Percentiles rank a stretch among this genome's conserved stretches.
Evolutionary conservation across 2,797 vertebrate genomes (phyloP).

Genomic region (Loris lydekkerianus): DNA sequence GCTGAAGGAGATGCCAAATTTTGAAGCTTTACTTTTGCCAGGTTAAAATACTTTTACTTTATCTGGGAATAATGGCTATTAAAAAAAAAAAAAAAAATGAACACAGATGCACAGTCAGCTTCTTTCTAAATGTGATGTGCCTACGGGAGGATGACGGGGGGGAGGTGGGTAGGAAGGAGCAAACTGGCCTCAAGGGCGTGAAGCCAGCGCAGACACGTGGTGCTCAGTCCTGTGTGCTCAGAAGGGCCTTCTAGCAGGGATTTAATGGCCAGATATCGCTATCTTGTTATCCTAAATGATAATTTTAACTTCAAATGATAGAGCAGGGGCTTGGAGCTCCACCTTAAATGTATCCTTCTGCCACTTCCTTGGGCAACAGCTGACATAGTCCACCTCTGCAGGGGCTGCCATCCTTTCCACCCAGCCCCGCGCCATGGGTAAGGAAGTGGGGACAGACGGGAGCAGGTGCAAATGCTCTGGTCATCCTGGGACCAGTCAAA

Average conservation of each 20-base stretch:
- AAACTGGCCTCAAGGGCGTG: fast-evolving
- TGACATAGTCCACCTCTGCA: not conserved
- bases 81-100: not conserved
- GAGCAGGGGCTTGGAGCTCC: not conserved
- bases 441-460: not conserved
- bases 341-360: fast-evolving
- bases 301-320: not conserved
- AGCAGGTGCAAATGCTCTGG: not conserved
- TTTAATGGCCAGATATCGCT: not conserved
- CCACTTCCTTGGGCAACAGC: not conserved
- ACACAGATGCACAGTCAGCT: not conserved
- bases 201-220: not conserved
- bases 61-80: not conserved
- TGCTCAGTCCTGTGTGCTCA: not conserved
- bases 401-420: not conserved
- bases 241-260: no score
- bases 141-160: no score
- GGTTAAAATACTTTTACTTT: not conserved
- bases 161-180: not conserved
- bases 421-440: fast-evolving
- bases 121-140: not conserved
- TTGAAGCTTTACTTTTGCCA: not conserved
- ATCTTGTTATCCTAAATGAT: not conserved
- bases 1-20: not conserved
- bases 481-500: not conserved